phyloP scores from a whole-genome alignment of 2,888 invertebrate species.

The Brachyopa scutellaris region DNA sequence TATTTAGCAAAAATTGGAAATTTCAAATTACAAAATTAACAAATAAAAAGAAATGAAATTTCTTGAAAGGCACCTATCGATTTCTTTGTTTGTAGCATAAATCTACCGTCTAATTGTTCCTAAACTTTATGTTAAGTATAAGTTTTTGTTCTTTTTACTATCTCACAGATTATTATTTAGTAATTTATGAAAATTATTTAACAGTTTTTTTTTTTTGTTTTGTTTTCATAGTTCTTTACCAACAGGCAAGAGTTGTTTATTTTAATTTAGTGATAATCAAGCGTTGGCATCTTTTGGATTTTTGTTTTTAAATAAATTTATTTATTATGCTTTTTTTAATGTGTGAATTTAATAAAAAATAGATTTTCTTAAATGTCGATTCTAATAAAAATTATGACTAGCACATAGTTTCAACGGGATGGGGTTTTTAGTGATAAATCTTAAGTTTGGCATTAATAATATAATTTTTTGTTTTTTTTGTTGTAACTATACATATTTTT shows the following conservation, averaged over 20 bases:
- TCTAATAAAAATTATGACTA: slow-evolving; percentile 37
- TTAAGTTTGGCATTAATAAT: slow-evolving; percentile 68
- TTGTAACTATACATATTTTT: slow-evolving; percentile 35
- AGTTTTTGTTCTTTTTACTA: slow-evolving; percentile 6
- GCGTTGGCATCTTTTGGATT: slow-evolving; percentile 70
- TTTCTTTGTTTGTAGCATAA: slow-evolving; percentile 51
- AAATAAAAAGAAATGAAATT: slow-evolving; percentile 8
- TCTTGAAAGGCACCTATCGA: slow-evolving; percentile 71
- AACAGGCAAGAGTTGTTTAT: slow-evolving; percentile 19
- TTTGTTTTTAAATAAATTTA: slow-evolving; percentile 1
- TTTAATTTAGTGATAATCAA: slow-evolving; percentile 39
- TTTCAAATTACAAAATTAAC: neutral
- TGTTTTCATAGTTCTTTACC: slow-evolving; percentile 22
- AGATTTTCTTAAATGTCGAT: slow-evolving; percentile 12
- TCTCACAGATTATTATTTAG: slow-evolving; percentile 12
- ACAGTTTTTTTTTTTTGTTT: slow-evolving; percentile 26
- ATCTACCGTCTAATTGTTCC: slow-evolving; percentile 41
- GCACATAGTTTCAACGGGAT: slow-evolving; percentile 39
- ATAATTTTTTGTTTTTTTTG: slow-evolving; percentile 21
- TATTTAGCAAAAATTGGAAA: slow-evolving; percentile 22
- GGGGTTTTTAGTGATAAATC: slow-evolving; percentile 35
- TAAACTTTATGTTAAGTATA: slow-evolving; percentile 30
- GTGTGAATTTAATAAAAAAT: slow-evolving; percentile 29
- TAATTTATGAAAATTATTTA: slow-evolving; percentile 37
- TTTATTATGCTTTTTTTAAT: slow-evolving; percentile 11